These are phyloP conservation scores for Zosterops japonicus DNA, from an alignment of 2,113 vertebrate species.

Conservation along the genomic window DNA sequence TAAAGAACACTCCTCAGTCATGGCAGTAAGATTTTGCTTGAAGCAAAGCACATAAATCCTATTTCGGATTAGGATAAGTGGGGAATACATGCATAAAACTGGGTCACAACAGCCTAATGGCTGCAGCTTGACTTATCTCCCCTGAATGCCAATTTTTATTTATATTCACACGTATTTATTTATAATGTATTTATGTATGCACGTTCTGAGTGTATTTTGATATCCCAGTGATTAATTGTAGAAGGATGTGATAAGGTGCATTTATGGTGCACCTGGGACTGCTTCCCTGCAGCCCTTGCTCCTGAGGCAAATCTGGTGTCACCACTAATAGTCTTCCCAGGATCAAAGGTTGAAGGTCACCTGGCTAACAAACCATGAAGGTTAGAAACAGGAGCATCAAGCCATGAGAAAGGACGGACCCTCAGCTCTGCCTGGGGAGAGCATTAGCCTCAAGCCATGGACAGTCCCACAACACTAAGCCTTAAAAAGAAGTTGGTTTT, in stretches of 20 bases:
- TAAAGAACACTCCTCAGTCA: neutral
- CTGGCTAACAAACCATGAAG: conserved; percentile 49
- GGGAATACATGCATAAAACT: neutral
- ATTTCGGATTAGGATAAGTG: neutral
- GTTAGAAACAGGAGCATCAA: conserved; percentile 34
- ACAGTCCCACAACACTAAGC: neutral
- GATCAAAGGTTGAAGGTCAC: conserved; percentile 56
- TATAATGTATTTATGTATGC: neutral
- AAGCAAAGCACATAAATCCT: neutral
- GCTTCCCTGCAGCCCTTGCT: neutral
- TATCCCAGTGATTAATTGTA: neutral
- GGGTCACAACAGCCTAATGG: neutral
- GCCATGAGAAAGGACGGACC: conserved; percentile 22
- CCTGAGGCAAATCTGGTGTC: neutral
- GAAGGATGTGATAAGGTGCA: neutral
- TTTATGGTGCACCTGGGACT: conserved; percentile 28
- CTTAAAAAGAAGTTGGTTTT: neutral
- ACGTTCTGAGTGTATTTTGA: neutral
- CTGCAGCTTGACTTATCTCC: neutral
- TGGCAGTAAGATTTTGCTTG: neutral
- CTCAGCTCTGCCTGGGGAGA: neutral
- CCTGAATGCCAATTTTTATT: neutral
- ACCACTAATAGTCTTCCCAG: neutral
- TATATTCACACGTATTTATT: neutral
- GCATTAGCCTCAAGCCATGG: neutral